These are phyloP conservation scores for Ageneiosus marmoratus DNA, from an alignment of 2,113 vertebrate species.

Conservation along the genomic window DNA sequence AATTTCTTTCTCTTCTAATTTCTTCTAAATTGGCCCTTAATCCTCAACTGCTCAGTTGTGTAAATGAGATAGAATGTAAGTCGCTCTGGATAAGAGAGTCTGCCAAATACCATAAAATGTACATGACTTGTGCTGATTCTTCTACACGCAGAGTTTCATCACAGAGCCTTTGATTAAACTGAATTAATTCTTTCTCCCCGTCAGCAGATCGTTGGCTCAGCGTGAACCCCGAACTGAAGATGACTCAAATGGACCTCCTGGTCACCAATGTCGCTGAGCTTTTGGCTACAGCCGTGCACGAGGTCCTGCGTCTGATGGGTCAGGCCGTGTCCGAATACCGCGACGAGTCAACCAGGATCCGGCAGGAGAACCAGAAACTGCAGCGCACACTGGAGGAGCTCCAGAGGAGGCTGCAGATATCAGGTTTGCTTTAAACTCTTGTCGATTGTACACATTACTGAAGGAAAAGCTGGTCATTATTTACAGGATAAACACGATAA, in stretches of 20 bases:
- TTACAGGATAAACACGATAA: neutral
- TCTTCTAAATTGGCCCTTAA: no score
- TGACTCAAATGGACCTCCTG: constrained; percentile 50
- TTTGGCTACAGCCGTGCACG: constrained; percentile 45
- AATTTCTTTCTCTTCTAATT: no score
- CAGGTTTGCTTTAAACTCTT: constrained; percentile 9
- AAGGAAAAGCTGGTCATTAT: neutral
- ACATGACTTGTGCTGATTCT: no score
- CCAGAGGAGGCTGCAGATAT: neutral
- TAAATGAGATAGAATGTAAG: no score
- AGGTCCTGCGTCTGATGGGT: constrained; percentile 51
- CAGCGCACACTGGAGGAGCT: constrained; percentile 43
- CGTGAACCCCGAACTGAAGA: neutral
- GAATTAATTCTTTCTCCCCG: neutral
- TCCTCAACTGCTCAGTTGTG: no score
- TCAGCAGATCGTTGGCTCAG: neutral
- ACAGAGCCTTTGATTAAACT: neutral
- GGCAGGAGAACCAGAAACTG: constrained; percentile 44
- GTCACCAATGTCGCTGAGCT: constrained; percentile 46
- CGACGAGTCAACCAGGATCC: constrained; percentile 31
- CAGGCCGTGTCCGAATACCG: constrained; percentile 46
- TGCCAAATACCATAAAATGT: no score
- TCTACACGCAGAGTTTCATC: neutral
- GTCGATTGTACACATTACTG: neutral
- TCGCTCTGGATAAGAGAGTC: no score